Base-by-base conservation (phyloP, 35 echinoderm and acorn worm species). In the Lytechinus variegatus region DNA sequence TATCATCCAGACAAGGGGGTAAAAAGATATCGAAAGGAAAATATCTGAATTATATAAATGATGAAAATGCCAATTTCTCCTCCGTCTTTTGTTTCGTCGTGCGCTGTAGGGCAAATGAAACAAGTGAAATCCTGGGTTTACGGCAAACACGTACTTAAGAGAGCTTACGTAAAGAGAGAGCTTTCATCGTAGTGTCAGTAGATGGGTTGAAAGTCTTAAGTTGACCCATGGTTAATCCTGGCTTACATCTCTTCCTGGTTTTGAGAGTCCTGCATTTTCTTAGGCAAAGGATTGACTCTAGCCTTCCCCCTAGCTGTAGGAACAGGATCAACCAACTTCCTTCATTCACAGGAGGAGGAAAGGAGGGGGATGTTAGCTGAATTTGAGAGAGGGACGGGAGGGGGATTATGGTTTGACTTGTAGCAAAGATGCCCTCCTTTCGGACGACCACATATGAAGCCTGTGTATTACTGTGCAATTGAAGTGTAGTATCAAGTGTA, bases 171-270 rank as follows among this genome's bases (percentile, higher is more conserved):
- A 44, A 44, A 44, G 33, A 44, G 33, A 44, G 33, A 79, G 66
- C 66, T 79, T 79, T 79, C 66, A 79, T n/a, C 66, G 19, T 79
- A n/a, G 21, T 7, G 66, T 79, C 66, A 79, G 66, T 7, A 24
- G 66, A 79, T n/a, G 66, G 66, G 16, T 79, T 5, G 66, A 79
- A n/a, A 79, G 66, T 79, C 66, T 79, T 2, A 24, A 7, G 66
- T 79, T 79, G 66, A 79, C 66, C 66, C 66, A 79, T 79, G 66
- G 66, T 79, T 79, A 79, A 79, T 79, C 66, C 66, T 7, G 66
- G 66, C 66, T 79, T 24, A 79, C 66, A 79, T 24, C 66, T 24
- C 66, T 79, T 79, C 66, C 66, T 79, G 66, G 16, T 79, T 79
- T 79, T 24, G 19, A 0, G 66, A 79, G 66, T 21, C 12, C 66